Evolutionary conservation across 2,797 vertebrate genomes (phyloP).

Genomic region (Discoglossus pictus): DNA sequence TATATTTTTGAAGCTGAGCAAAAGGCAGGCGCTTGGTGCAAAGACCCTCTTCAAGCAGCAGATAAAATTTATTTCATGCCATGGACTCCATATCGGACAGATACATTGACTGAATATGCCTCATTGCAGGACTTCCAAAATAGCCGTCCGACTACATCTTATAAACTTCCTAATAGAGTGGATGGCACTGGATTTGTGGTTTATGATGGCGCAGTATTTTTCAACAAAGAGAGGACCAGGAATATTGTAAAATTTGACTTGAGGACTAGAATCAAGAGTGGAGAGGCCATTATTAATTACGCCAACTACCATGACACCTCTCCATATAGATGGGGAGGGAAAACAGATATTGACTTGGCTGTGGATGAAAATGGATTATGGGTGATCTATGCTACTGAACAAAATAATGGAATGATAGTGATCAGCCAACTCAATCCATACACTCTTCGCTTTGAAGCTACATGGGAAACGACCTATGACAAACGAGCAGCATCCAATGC

Average conservation of each 20-base stretch:
- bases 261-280: slow-evolving; percentile 98
- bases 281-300: slow-evolving; percentile 97
- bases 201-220: slow-evolving; percentile 97
- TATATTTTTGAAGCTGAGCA: slow-evolving; percentile 98
- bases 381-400: slow-evolving; percentile 98
- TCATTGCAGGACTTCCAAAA: slow-evolving; percentile 96
- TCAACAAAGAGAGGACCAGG: slow-evolving; percentile 97
- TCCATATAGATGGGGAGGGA: slow-evolving; percentile 96
- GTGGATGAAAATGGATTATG: slow-evolving; percentile 97
- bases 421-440: slow-evolving; percentile 98
- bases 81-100: slow-evolving; percentile 97
- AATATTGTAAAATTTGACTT: slow-evolving; percentile 99
- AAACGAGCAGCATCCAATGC: slow-evolving; percentile 98
- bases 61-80: slow-evolving; percentile 99
- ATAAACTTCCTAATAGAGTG: slow-evolving; percentile 95
- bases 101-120: slow-evolving; percentile 95
- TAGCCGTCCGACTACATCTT: slow-evolving; percentile 90
- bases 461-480: slow-evolving; percentile 94
- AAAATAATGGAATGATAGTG: slow-evolving; percentile 98
- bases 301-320: slow-evolving; percentile 99
- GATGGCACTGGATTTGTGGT: slow-evolving; percentile 98
- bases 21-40: slow-evolving; percentile 98
- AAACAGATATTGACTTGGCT: slow-evolving; percentile 96
- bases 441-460: slow-evolving; percentile 94
- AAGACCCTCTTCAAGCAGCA: slow-evolving; percentile 96